Conservation (phyloP, 1,140 invertebrate species). For the Drosophila pseudoananassae region DNA sequence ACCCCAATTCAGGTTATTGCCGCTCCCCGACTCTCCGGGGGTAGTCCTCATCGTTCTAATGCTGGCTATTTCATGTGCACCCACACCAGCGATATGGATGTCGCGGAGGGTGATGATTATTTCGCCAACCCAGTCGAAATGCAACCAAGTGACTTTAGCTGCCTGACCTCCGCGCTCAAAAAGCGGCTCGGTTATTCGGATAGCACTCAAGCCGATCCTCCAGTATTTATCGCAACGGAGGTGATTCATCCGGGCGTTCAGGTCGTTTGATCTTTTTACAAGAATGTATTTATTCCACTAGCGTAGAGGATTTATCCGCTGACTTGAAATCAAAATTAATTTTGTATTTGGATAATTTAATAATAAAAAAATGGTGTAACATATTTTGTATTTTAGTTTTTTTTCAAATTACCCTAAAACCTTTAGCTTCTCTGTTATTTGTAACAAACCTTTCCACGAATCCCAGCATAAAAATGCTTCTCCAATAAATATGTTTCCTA, state of each 20-base stretch:
- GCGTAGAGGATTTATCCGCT: not conserved
- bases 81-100: not conserved
- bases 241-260: too few species aligned
- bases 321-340: not conserved
- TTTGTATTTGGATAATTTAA: not conserved
- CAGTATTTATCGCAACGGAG: too few species aligned
- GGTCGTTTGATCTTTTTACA: not conserved
- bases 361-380: not conserved
- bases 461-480: not conserved
- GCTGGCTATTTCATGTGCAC: not conserved
- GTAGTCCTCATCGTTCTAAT: not conserved
- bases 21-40: not conserved
- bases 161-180: slow-evolving; percentile 39
- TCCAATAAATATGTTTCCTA: not conserved
- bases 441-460: not conserved
- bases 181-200: not conserved
- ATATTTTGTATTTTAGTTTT: not conserved
- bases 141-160: slow-evolving; percentile 5
- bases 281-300: not conserved
- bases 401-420: too few species aligned
- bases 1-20: not conserved
- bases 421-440: too few species aligned
- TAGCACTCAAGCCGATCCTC: too few species aligned
- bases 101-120: not conserved
- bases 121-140: not conserved